Evolutionary conservation across 2,797 vertebrate genomes (phyloP).

Genomic region (Spinus olivaceus): DNA sequence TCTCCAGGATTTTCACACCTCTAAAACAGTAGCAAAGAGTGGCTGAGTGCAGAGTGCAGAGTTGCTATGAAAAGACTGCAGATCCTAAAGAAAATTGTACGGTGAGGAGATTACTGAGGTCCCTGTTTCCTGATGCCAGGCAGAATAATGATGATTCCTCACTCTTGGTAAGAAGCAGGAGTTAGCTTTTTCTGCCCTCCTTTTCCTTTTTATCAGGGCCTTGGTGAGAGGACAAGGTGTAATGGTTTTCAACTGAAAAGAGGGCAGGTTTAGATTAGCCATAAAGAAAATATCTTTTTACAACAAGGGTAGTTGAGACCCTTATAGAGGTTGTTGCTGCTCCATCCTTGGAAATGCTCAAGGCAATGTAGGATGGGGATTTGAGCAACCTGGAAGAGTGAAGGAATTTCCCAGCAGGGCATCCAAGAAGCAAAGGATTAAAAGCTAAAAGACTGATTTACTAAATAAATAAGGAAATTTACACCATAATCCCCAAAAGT

Average conservation of each 20-base stretch:
- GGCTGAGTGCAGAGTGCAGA: neutral
- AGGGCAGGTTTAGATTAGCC: neutral
- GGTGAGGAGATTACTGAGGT: neutral
- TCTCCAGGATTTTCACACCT: neutral
- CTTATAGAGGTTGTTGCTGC: neutral
- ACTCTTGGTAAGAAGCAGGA: neutral
- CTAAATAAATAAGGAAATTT: neutral
- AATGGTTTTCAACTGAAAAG: neutral
- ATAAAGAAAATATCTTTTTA: neutral
- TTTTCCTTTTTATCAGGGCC: neutral
- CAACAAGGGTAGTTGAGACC: fast-evolving
- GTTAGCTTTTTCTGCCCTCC: neutral
- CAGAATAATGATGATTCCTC: neutral
- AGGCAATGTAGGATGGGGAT: neutral
- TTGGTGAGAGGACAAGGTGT: neutral
- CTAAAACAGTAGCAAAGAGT: neutral
- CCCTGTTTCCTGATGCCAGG: neutral
- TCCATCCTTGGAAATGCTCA: neutral
- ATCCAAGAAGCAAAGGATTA: neutral
- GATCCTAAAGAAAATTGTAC: neutral
- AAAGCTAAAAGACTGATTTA: neutral
- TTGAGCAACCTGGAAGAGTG: neutral
- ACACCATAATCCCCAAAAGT: neutral
- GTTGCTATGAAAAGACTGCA: neutral
- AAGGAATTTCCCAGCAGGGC: neutral